Evolutionary conservation across 1,140 invertebrate species (phyloP), one percentile per base, ranked within the genome.

Genomic region (Dendrolimus kikuchii): DNA sequence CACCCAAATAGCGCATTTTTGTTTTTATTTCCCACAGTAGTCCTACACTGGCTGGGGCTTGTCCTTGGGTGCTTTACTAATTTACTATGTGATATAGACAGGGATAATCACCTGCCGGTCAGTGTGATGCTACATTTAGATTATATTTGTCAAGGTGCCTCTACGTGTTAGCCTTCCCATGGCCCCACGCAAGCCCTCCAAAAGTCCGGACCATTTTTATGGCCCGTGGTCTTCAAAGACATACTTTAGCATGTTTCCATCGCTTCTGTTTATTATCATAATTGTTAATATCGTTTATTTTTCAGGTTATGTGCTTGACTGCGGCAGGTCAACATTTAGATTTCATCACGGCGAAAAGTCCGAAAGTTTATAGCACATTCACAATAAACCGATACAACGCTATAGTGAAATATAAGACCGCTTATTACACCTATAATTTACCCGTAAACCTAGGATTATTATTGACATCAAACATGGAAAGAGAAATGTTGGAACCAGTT

Each of bases 391-490:
- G 90, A 66, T 96, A 97, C 71, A 89, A 91, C 63, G 87, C 91
- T 0, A 95, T 97, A 68, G 93, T 95, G 5, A 94, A 94, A 71
- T 94, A 95, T 79, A 98, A 98, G 85, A 95, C 95, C 36, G 91
- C 93, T 3, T 95, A 94, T 81, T 97, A 97, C 79, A 92, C 94
- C 0, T 96, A 95, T 71, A 91, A 93, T 96, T 69, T 82, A 95
- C 2, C 72, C 95, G 39, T 58, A 38, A 48, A 40, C n/a, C 38
- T 57, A 7, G 60, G 60, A 7, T 9, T 55, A 2, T 47, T 62
- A 39, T 38, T 62, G 6, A 42, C 49, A 5, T 49, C 52, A 5
- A 36, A 49, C 7, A 37, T 49, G 3, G 52, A 53, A 6, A 40
- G 55, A 46, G 38, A 62, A 42, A 57, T 39, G n/a, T 39, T 42